Evolutionary conservation across 2,888 invertebrate species (phyloP).

Genomic region (Dolichopus griseipennis): DNA sequence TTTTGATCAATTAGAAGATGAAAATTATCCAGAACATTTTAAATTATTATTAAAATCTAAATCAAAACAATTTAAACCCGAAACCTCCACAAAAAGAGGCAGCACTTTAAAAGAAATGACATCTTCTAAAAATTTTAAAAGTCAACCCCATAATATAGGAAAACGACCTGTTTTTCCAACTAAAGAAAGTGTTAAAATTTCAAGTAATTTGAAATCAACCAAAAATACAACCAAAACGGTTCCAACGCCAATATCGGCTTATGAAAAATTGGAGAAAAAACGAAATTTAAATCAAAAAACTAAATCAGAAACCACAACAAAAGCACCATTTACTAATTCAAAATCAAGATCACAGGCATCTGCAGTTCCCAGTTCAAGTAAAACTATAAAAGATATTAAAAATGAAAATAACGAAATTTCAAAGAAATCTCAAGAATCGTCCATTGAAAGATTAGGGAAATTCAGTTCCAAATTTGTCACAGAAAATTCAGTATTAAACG

Average conservation of each 20-base stretch:
- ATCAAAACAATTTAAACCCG: conserved; percentile 43
- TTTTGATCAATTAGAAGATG: conserved; percentile 51
- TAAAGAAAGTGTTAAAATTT: neutral
- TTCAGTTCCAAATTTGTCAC: conserved; percentile 21
- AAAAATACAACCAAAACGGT: too few species aligned
- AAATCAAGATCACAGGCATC: neutral
- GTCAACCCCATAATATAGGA: neutral
- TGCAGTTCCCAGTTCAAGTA: neutral
- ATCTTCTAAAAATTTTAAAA: neutral
- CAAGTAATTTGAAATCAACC: neutral
- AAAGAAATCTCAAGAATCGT: conserved; percentile 16
- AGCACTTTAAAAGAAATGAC: neutral
- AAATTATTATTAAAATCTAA: conserved; percentile 50
- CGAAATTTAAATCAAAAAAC: neutral
- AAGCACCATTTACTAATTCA: too few species aligned
- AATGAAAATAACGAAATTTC: conserved; percentile 7
- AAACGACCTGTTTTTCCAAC: conserved; percentile 9
- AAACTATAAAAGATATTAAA: too few species aligned
- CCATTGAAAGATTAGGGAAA: conserved; percentile 17
- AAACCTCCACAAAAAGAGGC: conserved; percentile 9
- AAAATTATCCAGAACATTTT: conserved; percentile 58
- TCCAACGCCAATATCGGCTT: too few species aligned
- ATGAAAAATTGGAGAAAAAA: too few species aligned
- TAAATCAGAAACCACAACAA: neutral
- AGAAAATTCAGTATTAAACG: conserved; percentile 11